These are phyloP conservation scores for Anthrax anthrax DNA, from an alignment of 2,888 invertebrate genomes.

Conservation along the genomic window DNA sequence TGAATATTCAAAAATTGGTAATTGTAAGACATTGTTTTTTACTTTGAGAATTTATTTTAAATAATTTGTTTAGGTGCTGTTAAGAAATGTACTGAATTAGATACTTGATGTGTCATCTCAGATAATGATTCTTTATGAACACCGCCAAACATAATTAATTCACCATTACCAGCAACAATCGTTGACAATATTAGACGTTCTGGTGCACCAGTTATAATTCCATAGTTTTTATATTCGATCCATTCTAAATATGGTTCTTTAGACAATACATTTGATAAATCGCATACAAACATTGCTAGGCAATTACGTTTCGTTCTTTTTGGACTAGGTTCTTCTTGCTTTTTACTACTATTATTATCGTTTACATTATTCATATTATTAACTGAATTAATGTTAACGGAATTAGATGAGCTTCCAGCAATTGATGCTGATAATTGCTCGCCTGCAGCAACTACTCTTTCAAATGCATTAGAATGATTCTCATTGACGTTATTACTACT, in stretches of 20 bases:
- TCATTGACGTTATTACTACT: not conserved
- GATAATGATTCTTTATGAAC: constrained; percentile 66
- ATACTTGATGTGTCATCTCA: constrained; percentile 50
- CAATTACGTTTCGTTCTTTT: constrained; percentile 52
- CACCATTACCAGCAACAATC: constrained; percentile 76
- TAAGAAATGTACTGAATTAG: constrained; percentile 63
- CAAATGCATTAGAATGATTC: not conserved
- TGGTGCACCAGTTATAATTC: constrained; percentile 54
- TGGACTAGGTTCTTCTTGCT: constrained; percentile 32
- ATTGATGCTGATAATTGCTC: no score
- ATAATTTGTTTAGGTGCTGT: constrained; percentile 56
- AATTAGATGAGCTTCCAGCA: no score
- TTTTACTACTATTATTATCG: not conserved
- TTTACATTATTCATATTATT: no score
- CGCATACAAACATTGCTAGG: constrained; percentile 72
- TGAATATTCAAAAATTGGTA: no score
- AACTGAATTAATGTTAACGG: no score
- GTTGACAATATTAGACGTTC: constrained; percentile 85
- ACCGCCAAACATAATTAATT: constrained; percentile 93
- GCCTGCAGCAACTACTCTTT: no score
- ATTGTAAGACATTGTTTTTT: no score
- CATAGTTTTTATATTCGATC: constrained; percentile 41
- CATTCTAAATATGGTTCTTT: constrained; percentile 37
- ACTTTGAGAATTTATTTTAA: no score
- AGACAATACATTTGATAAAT: constrained; percentile 57